Conservation (phyloP, 2,797 vertebrate species). For the Falco biarmicus region DNA sequence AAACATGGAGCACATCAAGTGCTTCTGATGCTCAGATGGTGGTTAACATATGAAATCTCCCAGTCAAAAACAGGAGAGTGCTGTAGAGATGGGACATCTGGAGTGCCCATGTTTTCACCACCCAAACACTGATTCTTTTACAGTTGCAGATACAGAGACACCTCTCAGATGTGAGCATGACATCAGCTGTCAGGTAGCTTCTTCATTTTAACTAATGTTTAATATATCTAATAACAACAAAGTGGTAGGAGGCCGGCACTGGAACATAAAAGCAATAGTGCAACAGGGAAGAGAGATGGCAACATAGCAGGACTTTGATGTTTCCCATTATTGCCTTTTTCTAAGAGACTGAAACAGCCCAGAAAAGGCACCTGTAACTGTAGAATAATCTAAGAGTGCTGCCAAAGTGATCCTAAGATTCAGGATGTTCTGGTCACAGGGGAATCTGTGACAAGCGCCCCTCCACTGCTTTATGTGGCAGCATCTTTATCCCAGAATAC, state of each 20-base stretch:
- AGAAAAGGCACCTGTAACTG: not conserved
- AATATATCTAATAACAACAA: not conserved
- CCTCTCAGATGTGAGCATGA: not conserved
- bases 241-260: not conserved
- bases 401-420: not conserved
- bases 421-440: not conserved
- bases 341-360: not conserved
- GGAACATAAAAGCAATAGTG: not conserved
- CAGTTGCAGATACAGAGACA: not conserved
- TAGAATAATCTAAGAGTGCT: not conserved
- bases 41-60: accelerated
- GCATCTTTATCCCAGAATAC: not conserved
- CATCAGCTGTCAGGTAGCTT: not conserved
- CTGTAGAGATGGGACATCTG: accelerated
- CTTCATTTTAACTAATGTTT: not conserved
- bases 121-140: not conserved
- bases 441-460: not conserved
- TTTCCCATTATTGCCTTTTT: not conserved
- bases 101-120: not conserved
- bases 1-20: not conserved
- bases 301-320: not conserved
- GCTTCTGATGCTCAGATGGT: not conserved
- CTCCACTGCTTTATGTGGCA: not conserved
- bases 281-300: not conserved
- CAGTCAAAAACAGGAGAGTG: not conserved